These are phyloP conservation scores for Rhynchomys soricoides DNA, from an alignment of 2,113 vertebrate species.

Conservation along the genomic window DNA sequence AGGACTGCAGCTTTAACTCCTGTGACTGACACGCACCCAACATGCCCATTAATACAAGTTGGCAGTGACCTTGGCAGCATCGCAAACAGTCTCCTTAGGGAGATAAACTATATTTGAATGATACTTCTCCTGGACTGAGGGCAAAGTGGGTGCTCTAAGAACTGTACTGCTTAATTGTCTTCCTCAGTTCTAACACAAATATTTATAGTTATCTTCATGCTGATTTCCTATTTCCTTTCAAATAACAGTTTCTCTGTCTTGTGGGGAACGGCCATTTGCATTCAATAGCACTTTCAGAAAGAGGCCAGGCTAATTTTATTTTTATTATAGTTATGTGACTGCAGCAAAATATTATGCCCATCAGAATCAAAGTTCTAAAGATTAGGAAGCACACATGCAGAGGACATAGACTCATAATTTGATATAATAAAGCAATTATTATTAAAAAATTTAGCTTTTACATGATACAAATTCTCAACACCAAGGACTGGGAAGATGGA, in stretches of 20 bases:
- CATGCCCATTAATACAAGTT: conserved; percentile 73
- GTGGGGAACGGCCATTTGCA: background rate
- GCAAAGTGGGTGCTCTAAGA: conserved; percentile 28
- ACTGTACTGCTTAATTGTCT: conserved; percentile 66
- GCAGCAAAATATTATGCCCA: background rate
- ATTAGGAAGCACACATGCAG: background rate
- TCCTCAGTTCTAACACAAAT: conserved; percentile 64
- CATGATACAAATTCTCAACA: background rate
- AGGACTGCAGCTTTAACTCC: conserved; percentile 63
- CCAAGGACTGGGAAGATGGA: background rate
- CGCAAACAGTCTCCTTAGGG: conserved; percentile 62
- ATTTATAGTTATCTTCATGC: conserved; percentile 40
- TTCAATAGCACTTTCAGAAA: conserved; percentile 45
- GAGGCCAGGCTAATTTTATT: conserved; percentile 6
- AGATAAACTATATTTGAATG: conserved; percentile 71
- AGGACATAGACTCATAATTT: background rate
- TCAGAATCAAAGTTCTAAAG: conserved; percentile 47
- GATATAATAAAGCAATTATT: background rate
- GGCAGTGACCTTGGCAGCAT: conserved; percentile 77
- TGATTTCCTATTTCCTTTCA: background rate
- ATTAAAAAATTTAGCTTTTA: background rate
- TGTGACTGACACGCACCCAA: conserved; percentile 61
- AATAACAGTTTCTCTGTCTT: conserved; percentile 5
- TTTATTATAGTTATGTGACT: conserved; percentile 53
- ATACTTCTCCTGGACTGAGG: conserved; percentile 57